Conservation (phyloP, 2,888 invertebrate genomes). For the Eristalis tenax region DNA sequence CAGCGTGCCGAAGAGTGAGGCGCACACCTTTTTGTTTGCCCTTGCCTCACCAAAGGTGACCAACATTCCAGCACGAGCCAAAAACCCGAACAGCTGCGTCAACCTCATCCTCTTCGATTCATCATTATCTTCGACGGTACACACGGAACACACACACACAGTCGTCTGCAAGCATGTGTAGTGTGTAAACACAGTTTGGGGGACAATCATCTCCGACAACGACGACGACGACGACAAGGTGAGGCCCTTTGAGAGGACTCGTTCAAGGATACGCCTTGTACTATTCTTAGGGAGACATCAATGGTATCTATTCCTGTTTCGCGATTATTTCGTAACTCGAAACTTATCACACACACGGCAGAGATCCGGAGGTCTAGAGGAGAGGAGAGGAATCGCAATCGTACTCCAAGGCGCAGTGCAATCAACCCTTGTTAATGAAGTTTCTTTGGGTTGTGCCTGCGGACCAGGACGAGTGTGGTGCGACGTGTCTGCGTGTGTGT, state of each 20-base stretch:
- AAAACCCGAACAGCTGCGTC: constrained; percentile 64
- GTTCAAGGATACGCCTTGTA: constrained; percentile 43
- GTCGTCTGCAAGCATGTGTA: constrained; percentile 17
- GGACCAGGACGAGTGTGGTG: constrained; percentile 25
- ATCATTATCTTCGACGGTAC: constrained; percentile 54
- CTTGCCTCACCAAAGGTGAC: constrained; percentile 53
- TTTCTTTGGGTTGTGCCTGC: constrained; percentile 54
- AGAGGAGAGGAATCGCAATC: constrained; percentile 22
- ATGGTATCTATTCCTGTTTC: constrained; percentile 35
- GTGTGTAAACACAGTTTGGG: not conserved
- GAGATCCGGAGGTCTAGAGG: not conserved
- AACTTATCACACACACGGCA: constrained; percentile 16
- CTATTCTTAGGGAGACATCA: constrained; percentile 28
- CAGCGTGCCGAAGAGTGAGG: constrained; percentile 46
- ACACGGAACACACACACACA: not conserved
- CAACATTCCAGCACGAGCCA: constrained; percentile 71
- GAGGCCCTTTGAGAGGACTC: not conserved
- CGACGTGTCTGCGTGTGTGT: not conserved
- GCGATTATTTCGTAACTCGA: constrained; percentile 51
- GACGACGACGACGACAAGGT: not conserved
- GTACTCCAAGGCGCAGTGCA: constrained; percentile 62
- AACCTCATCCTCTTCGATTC: constrained; percentile 61
- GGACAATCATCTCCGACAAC: not conserved
- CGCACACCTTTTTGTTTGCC: constrained; percentile 46
- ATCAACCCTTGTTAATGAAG: constrained; percentile 66